Evolutionary conservation across 2,113 vertebrate genomes (phyloP).

Genomic region (Narcine bancroftii): DNA sequence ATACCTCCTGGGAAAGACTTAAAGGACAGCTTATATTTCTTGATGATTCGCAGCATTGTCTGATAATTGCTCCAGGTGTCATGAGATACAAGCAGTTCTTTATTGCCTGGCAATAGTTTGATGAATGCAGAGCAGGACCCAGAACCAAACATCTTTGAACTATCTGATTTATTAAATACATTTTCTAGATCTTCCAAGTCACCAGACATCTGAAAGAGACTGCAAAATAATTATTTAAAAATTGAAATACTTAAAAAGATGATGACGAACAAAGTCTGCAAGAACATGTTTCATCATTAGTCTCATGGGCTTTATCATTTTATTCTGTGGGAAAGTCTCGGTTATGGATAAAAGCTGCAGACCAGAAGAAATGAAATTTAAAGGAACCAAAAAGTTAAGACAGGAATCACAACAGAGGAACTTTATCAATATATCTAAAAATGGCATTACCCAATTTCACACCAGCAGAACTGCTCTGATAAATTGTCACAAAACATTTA

Average conservation of each 20-base stretch:
- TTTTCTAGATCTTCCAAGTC: constrained; percentile 85
- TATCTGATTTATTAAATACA: constrained; percentile 70
- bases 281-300: background rate
- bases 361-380: background rate
- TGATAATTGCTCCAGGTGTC: constrained; percentile 86
- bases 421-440: background rate
- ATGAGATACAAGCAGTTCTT: constrained; percentile 80
- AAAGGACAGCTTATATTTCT: constrained; percentile 81
- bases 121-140: constrained; percentile 90
- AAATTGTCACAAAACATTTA: background rate
- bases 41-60: constrained; percentile 82
- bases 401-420: background rate
- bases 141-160: constrained; percentile 56
- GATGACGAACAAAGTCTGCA: background rate
- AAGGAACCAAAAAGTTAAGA: background rate
- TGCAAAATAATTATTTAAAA: constrained; percentile 41
- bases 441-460: background rate
- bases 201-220: constrained; percentile 78
- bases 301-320: background rate
- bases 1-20: constrained; percentile 57
- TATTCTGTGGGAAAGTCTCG: background rate
- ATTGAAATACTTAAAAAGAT: background rate
- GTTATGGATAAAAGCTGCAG: background rate
- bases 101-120: constrained; percentile 74
- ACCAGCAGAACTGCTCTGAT: background rate